phyloP scores from a whole-genome alignment of 2,797 vertebrate genomes.

The Adrianichthys oophorus region DNA sequence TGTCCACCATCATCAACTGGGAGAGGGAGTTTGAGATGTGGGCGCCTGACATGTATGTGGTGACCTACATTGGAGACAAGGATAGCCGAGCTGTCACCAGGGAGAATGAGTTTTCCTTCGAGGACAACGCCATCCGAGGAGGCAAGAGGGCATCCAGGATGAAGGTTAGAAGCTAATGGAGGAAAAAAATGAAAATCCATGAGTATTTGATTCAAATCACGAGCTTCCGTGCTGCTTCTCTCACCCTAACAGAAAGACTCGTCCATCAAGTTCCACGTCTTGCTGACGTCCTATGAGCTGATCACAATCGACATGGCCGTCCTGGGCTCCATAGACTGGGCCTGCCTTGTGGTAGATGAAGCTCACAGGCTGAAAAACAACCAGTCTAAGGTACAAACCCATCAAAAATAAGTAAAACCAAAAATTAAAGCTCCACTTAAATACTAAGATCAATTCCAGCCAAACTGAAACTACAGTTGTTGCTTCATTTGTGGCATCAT shows the following conservation, averaged over 20 bases:
- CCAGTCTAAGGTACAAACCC: slow-evolving; percentile 88
- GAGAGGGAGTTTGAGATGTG: slow-evolving; percentile 98
- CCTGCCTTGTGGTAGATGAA: slow-evolving; percentile 96
- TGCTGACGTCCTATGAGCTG: slow-evolving; percentile 95
- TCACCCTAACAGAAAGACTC: slow-evolving; percentile 89
- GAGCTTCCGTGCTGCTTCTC: not conserved
- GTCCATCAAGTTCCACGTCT: slow-evolving; percentile 93
- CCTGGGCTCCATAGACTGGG: slow-evolving; percentile 97
- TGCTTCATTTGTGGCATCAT: too few species aligned
- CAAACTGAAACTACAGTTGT: too few species aligned
- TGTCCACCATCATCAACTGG: slow-evolving; percentile 99
- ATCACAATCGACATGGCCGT: slow-evolving; percentile 97
- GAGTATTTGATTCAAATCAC: not conserved
- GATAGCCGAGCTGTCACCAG: slow-evolving; percentile 95
- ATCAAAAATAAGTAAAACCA: too few species aligned
- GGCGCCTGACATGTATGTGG: slow-evolving; percentile 97
- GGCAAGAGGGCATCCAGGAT: slow-evolving; percentile 96
- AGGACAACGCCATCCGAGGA: slow-evolving; percentile 96
- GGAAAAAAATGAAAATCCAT: not conserved
- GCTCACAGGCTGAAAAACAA: slow-evolving; percentile 98
- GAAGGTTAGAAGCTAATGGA: slow-evolving; percentile 79
- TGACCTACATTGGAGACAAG: slow-evolving; percentile 95
- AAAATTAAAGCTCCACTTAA: too few species aligned
- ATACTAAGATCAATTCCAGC: too few species aligned
- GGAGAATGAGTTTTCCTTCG: slow-evolving; percentile 97